Evolutionary conservation across 1,140 invertebrate genomes (phyloP), one percentile per base, ranked within the genome.

Genomic region (Calephelis virginiensis): DNA sequence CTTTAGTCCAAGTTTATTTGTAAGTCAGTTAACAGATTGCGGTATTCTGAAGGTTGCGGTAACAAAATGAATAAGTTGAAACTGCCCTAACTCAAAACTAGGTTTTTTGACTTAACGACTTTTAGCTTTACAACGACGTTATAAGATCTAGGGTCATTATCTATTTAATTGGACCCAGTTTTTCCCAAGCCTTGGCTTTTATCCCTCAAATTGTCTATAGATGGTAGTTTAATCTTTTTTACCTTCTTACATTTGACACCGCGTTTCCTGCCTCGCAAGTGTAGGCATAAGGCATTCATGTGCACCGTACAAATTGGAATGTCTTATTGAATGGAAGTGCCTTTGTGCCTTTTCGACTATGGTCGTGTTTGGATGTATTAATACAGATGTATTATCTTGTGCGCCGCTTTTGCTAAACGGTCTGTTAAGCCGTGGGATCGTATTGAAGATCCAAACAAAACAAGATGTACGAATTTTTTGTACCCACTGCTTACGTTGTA

Each of bases 331-430:
- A 75, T 80, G 66, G 74, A 76, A 74, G 74, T 90, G 84, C 83
- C 84, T 90, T 88, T 86, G 83, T 90, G 84, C 85, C 87, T 90
- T 90, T 81, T 86, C 75, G 84, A 86, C 84, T 86, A 77, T 72
- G 71, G 72, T 72, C 72, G 72, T 82, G 80, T 88, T 85, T 82
- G 80, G 79, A 81, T 80, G 81, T 80, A 81, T 82, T 82, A 82
- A 86, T 83, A 88, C 82, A 83, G 75, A 73, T 70, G 76, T 86
- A 85, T 87, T 89, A 86, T 86, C 82, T 82, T 72, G 70, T 73
- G 69, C 71, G 75, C 68, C 65, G 70, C 66, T 76, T 67, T 71
- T 72, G 72, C 76, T 78, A 69, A 78, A 76, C 67, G 78, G 63
- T 78, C 67, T 73, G 70, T 72, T 75, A 68, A 73, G 71, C 76